Base-by-base conservation (phyloP, 2,888 invertebrate genomes). In the Noctua comes region DNA sequence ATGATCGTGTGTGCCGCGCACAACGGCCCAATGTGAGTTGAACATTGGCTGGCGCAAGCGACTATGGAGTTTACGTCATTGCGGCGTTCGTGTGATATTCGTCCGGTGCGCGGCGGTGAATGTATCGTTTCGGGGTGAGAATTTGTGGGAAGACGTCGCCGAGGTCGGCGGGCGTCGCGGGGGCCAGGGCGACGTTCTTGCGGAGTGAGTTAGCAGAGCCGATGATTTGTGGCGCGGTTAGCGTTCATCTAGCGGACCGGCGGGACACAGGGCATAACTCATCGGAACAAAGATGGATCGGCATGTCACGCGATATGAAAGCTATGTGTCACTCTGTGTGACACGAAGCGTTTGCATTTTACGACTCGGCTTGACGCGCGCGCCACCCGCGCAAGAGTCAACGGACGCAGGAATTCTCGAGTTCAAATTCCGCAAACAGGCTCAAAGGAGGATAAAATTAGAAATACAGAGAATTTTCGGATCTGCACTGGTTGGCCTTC, bases 141-240 rank as follows among this genome's bases (percentile, higher is more conserved):
- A 94, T 93, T 92, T 92, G 91, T 90, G 90, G 91, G 89, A 92
- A 93, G 93, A 92, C 91, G 91, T 89, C 85, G 89, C 70, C 72
- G 87, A 85, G 80, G 83, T 77, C 80, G 73, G 80, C 84, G 82
- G 84, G 85, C 80, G 88, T 86, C 86, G 86, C 85, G 88, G 85
- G 91, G 88, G 82, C 83, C 73, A 88, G 88, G 86, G 85, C 88
- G 90, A 90, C 76, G 84, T 82, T 92, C 93, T 93, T 93, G 93
- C 91, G 91, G 91, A 93, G 92, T 91, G 92, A 94, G 93, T 93
- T 93, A 93, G 93, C 92, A 89, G 91, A 92, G 91, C 92, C 89
- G 93, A 94, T 95, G 95, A 95, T 95, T 95, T 95, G 95, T 95
- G 90, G 92, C 91, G 93, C 91, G 95, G 95, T 94, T 94, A 93